Percentiles rank a stretch among this genome's conserved stretches.
Conservation (phyloP, 2,113 vertebrate genomes). For the Callipepla californica region DNA sequence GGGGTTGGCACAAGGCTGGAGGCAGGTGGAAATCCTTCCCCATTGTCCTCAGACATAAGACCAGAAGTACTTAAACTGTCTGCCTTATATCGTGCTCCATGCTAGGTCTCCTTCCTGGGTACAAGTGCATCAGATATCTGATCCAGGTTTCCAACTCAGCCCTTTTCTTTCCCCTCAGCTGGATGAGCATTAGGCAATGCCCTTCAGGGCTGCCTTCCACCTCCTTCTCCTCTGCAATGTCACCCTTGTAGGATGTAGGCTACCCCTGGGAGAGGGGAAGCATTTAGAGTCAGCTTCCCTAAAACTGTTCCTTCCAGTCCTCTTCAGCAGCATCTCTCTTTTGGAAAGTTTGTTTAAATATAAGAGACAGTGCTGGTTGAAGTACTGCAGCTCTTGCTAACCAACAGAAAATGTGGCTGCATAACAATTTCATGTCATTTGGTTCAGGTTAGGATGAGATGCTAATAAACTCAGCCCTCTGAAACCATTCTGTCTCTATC, state of each 20-base stretch:
- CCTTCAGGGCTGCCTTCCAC: neutral
- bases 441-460: constrained; percentile 38
- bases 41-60: neutral
- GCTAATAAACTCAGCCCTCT: constrained; percentile 8
- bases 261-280: neutral
- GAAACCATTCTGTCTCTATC: constrained; percentile 9
- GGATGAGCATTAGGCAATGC: neutral
- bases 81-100: no score
- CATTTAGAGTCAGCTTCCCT: constrained; percentile 7
- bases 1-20: neutral
- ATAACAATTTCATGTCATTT: neutral
- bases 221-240: neutral
- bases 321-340: neutral
- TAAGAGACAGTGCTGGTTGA: neutral
- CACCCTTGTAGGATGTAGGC: constrained; percentile 27
- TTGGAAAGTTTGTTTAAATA: neutral
- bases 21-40: neutral
- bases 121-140: neutral
- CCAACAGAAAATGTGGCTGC: neutral
- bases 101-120: neutral
- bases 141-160: neutral
- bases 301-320: neutral
- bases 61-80: neutral
- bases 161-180: neutral
- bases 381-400: neutral